Conservation (phyloP, 2,888 invertebrate species). For the Nephrotoma appendiculata region DNA sequence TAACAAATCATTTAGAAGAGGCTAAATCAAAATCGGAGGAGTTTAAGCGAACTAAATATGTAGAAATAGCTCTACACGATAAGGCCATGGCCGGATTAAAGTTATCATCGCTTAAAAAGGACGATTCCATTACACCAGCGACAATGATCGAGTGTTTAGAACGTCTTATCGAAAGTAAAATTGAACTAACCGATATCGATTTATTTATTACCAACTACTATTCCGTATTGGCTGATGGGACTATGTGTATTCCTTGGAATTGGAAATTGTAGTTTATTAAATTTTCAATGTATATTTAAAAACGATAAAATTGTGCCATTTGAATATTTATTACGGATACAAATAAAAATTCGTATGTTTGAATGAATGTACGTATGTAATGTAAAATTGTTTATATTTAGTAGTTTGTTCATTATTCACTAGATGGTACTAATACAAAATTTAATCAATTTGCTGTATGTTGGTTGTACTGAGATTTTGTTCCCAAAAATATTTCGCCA, state of each 20-base stretch:
- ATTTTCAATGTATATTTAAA: not conserved
- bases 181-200: conserved; percentile 48
- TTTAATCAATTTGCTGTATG: not conserved
- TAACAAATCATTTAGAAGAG: conserved; percentile 58
- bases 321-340: not conserved
- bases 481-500: not conserved
- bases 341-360: not conserved
- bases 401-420: not conserved
- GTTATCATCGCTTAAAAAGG: conserved; percentile 63
- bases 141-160: conserved; percentile 78
- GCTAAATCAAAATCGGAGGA: conserved; percentile 57
- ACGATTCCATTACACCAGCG: conserved; percentile 79
- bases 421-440: not conserved
- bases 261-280: conserved; percentile 32
- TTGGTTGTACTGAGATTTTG: not conserved
- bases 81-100: conserved; percentile 52
- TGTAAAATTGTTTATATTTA: too few species aligned
- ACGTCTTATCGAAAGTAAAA: conserved; percentile 38
- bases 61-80: conserved; percentile 58
- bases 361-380: too few species aligned
- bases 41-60: conserved; percentile 56
- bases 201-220: conserved; percentile 81
- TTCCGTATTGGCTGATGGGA: conserved; percentile 79
- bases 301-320: not conserved
- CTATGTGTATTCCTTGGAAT: conserved; percentile 88